Percentiles rank a stretch among this genome's conserved stretches.
These are phyloP conservation scores for Chaitophorus viminalis DNA, from an alignment of 2,888 invertebrate genomes.

Conservation along the genomic window DNA sequence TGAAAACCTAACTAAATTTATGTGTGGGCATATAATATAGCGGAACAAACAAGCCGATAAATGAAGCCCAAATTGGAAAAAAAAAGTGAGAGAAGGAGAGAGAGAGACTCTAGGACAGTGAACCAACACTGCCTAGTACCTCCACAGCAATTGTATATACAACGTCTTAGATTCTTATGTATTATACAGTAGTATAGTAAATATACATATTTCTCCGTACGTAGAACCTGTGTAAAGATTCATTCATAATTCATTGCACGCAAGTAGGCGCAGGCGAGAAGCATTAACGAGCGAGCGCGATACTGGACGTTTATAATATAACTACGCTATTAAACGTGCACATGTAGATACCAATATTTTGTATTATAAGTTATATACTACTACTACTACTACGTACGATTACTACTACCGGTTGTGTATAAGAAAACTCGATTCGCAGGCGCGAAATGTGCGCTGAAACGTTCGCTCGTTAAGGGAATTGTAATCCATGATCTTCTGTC, in stretches of 20 bases:
- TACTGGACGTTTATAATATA: neutral
- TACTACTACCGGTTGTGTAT: neutral
- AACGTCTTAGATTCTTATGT: too few relatives aligned
- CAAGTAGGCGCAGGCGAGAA: neutral
- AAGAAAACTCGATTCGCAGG: neutral
- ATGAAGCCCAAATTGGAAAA: too few relatives aligned
- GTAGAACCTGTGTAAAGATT: neutral
- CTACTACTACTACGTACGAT: neutral
- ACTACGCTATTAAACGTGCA: neutral
- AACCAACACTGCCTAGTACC: too few relatives aligned
- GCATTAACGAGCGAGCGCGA: neutral
- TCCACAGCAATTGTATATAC: too few relatives aligned
- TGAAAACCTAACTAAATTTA: too few relatives aligned
- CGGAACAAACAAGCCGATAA: too few relatives aligned
- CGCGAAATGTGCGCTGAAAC: neutral
- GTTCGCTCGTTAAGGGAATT: neutral
- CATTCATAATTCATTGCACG: slow-evolving; percentile 2
- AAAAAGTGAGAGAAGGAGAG: too few relatives aligned
- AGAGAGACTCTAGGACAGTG: too few relatives aligned
- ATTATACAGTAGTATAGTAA: too few relatives aligned
- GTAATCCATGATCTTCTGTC: too few relatives aligned
- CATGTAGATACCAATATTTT: neutral
- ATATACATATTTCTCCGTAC: too few relatives aligned
- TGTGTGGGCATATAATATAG: too few relatives aligned
- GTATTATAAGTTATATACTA: neutral